Evolutionary conservation across 1,140 invertebrate genomes (phyloP), one percentile per base, ranked within the genome.

Genomic region (Drosophila paulistorum): DNA sequence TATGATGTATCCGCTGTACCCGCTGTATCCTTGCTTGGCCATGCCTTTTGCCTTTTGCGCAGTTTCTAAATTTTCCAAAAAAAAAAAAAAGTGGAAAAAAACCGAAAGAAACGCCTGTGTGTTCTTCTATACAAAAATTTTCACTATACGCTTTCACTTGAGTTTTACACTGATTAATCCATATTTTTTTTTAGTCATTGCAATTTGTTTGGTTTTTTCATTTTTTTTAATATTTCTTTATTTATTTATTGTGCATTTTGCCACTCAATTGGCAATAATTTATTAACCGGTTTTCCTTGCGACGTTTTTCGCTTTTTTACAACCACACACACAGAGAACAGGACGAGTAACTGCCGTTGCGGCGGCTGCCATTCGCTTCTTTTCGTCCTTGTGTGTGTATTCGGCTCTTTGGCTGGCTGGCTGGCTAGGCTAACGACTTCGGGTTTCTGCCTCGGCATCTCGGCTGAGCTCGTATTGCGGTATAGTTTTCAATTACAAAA

Each of bases 201-300:
- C 30, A 33, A 35, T 35, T 59, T 26, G 39, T 67, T 72, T 20
- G 41, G 72, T 77, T 80, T 89, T 77, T 80, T 89, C 6, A 30
- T 30, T 30, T 30, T 30, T 75, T 65, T 7, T 45, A 57, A 45
- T 63, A 71, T 65, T 68, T 48, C 61, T 77, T 71, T 66, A 82
- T 72, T 78, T 80, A 78, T 78, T 86, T 90, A 79, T 75, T 78
- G 61, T 77, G 70, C 42, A 68, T 77, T 83, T 74, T 79, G 65
- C 76, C 86, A 90, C 72, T 71, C 71, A 82, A 87, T 90, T 90
- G 79, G 68, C 87, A 90, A 90, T 90, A 90, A 90, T 89, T 87
- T 90, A 89, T 90, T 87, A 90, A 90, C 89, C 89, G 89, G 89
- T 90, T 91, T 81, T 85, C 74, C 85, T 81, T 70, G 85, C 90